A percentile compares a stretch with the other conserved stretches of the same genome.
phyloP scores from a whole-genome alignment of 2,888 invertebrate genomes.

The Maniola hyperantus region DNA sequence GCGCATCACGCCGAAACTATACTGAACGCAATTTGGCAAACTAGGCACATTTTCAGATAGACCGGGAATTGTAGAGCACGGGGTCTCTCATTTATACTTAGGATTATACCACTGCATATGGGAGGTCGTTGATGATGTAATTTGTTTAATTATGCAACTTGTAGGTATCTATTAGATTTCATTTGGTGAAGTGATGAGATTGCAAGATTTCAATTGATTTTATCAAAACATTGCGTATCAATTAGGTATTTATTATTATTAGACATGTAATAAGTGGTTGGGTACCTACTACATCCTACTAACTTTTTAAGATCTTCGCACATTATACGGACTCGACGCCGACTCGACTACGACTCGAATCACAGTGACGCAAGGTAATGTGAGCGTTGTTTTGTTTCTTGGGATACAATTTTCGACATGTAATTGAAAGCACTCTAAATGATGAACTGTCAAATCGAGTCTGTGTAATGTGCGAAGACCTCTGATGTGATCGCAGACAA shows the following conservation, averaged over 20 bases:
- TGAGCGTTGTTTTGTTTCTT: too few relatives aligned
- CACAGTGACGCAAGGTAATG: too few relatives aligned
- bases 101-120: not conserved
- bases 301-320: too few relatives aligned
- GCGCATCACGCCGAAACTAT: too few relatives aligned
- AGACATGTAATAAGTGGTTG: not conserved
- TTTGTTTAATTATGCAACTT: not conserved
- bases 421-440: too few relatives aligned
- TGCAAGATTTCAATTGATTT: not conserved
- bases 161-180: not conserved
- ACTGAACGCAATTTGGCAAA: too few relatives aligned
- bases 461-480: too few relatives aligned
- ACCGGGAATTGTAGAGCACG: not conserved
- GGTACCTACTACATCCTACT: not conserved
- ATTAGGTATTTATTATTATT: not conserved
- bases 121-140: not conserved
- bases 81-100: not conserved
- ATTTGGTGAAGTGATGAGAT: not conserved
- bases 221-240: slow-evolving; percentile 1
- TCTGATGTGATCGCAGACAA: too few relatives aligned
- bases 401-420: too few relatives aligned
- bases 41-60: not conserved
- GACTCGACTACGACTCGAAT: too few relatives aligned
- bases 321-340: too few relatives aligned
- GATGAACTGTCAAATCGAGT: too few relatives aligned